phyloP scores from a whole-genome alignment of 1,140 invertebrate genomes.

The Whitmania pigra region DNA sequence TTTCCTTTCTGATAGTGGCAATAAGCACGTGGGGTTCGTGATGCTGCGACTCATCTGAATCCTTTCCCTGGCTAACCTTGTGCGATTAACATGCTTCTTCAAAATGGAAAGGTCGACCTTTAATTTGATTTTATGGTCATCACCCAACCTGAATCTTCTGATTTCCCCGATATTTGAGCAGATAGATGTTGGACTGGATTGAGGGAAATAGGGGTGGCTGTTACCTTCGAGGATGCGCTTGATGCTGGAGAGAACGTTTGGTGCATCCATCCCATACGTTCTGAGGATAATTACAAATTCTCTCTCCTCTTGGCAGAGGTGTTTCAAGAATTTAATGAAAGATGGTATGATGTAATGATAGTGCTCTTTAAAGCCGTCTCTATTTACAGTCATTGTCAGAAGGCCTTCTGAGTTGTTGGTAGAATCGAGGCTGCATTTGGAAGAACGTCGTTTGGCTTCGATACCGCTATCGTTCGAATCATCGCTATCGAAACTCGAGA shows the following conservation, averaged over 20 bases:
- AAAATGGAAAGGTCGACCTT: too few relatives aligned
- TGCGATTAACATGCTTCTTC: too few relatives aligned
- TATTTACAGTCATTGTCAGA: constrained; percentile 25
- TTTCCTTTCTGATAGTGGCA: background rate
- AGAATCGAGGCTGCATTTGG: background rate
- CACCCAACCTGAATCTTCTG: constrained; percentile 5
- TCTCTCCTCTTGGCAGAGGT: constrained; percentile 30
- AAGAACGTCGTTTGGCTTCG: background rate
- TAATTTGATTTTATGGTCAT: background rate
- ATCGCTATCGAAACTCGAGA: background rate
- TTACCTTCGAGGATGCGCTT: constrained; percentile 28
- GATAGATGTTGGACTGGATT: constrained; percentile 24
- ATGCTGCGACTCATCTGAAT: background rate
- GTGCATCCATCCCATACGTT: constrained; percentile 37
- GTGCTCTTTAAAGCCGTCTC: constrained; percentile 29
- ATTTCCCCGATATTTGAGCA: constrained; percentile 28
- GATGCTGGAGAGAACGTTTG: constrained; percentile 35
- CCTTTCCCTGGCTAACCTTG: too few relatives aligned
- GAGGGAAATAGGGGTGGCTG: constrained; percentile 33
- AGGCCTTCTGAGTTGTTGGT: background rate
- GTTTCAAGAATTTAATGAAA: constrained; percentile 33
- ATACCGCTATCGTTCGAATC: background rate
- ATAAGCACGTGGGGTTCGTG: background rate
- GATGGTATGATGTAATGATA: constrained; percentile 40
- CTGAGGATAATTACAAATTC: constrained; percentile 37